Evolutionary conservation across 1,140 invertebrate genomes (phyloP).

Genomic region (Lucilia cuprina): DNA sequence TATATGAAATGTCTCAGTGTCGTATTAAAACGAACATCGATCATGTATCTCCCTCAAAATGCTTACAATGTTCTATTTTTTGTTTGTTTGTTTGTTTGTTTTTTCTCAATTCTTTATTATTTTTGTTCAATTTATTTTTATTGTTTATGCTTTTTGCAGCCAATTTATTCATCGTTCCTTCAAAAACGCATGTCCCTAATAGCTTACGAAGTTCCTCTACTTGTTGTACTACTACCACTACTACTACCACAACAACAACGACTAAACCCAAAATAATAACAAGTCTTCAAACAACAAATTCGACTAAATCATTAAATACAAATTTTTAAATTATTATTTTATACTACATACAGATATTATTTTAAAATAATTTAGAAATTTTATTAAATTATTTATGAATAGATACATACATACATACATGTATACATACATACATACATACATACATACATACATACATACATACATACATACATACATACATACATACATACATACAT

Average conservation of each 20-base stretch:
- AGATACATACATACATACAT: too few relatives aligned
- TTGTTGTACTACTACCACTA: background rate
- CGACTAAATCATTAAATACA: conserved; percentile 19
- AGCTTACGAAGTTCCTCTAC: conserved; percentile 25
- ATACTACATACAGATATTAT: too few relatives aligned
- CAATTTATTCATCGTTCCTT: background rate
- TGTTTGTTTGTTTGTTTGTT: conserved; percentile 16
- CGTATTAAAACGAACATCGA: background rate
- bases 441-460: too few relatives aligned
- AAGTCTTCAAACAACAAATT: conserved; percentile 13
- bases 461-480: too few relatives aligned
- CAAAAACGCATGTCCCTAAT: conserved; percentile 21
- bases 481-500: too few relatives aligned
- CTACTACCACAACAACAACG: background rate
- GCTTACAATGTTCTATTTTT: background rate
- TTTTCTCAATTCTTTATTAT: background rate
- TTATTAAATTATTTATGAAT: too few relatives aligned
- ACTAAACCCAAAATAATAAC: conserved; percentile 14
- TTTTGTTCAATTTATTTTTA: background rate
- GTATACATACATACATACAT: too few relatives aligned
- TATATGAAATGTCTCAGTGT: background rate
- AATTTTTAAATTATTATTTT: conserved; percentile 10
- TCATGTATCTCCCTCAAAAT: background rate
- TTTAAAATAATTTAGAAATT: too few relatives aligned
- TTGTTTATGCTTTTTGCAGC: conserved; percentile 28